Evolutionary conservation across 2,888 invertebrate genomes (phyloP).

Genomic region (Hypomecis atomaria): DNA sequence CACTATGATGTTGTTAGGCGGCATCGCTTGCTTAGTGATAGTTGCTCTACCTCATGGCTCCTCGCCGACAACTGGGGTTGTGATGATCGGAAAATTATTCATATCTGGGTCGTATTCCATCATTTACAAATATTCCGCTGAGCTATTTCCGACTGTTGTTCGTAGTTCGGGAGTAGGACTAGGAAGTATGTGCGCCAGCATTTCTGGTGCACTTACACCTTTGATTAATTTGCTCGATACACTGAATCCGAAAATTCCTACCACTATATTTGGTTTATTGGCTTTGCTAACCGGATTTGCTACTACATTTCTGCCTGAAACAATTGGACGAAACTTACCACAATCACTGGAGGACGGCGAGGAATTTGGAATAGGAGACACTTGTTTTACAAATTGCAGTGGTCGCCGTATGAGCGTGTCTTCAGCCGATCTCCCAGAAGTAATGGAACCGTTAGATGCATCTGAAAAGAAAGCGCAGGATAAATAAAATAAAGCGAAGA

Average conservation of each 20-base stretch:
- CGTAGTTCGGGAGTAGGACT: slow-evolving; percentile 93
- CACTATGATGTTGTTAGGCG: slow-evolving; percentile 91
- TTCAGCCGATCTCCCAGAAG: slow-evolving; percentile 72
- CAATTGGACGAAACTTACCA: slow-evolving; percentile 91
- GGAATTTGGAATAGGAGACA: slow-evolving; percentile 92
- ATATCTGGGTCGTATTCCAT: slow-evolving; percentile 94
- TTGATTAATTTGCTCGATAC: slow-evolving; percentile 91
- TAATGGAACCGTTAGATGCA: slow-evolving; percentile 73
- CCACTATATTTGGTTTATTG: slow-evolving; percentile 90
- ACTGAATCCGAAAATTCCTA: slow-evolving; percentile 91
- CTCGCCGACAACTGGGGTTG: slow-evolving; percentile 85
- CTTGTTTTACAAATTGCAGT: slow-evolving; percentile 89
- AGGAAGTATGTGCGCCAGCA: slow-evolving; percentile 93
- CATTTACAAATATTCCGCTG: slow-evolving; percentile 94
- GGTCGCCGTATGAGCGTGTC: slow-evolving; percentile 71
- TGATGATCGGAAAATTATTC: slow-evolving; percentile 92
- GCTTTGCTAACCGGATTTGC: slow-evolving; percentile 90
- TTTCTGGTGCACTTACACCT: slow-evolving; percentile 92
- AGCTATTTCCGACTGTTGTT: slow-evolving; percentile 93
- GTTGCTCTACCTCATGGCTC: slow-evolving; percentile 88
- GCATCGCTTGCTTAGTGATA: slow-evolving; percentile 90
- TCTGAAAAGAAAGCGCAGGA: slow-evolving; percentile 65
- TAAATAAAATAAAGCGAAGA: slow-evolving; percentile 14
- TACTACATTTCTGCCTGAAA: slow-evolving; percentile 91
- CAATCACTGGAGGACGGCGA: slow-evolving; percentile 94